phyloP scores from a whole-genome alignment of 2,888 invertebrate genomes.

The Drosophila nr. perissopoda region DNA sequence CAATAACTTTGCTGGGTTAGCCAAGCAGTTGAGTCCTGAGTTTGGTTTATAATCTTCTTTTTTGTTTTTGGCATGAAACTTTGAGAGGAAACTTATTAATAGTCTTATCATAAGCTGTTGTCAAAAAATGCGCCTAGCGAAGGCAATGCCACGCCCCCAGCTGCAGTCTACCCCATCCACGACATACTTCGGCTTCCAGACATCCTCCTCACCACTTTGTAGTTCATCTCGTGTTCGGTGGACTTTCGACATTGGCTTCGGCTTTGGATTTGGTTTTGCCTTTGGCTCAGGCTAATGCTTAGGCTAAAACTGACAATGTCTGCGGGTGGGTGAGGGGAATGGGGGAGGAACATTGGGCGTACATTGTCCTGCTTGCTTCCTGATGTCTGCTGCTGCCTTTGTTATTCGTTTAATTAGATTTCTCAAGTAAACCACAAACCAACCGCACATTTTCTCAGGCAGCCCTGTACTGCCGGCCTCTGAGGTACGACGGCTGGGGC shows the following conservation, averaged over 20 bases:
- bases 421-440: constrained; percentile 74
- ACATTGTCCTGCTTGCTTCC: constrained; percentile 47
- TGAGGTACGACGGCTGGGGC: constrained; percentile 12
- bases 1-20: constrained; percentile 10
- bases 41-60: no score
- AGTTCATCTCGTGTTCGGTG: constrained; percentile 22
- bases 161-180: neutral
- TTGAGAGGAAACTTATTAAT: constrained; percentile 40
- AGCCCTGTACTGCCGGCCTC: constrained; percentile 10
- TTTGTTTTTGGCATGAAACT: constrained; percentile 1
- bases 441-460: constrained; percentile 80
- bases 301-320: neutral
- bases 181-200: no score
- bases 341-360: neutral
- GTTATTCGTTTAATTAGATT: constrained; percentile 81
- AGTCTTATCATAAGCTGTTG: constrained; percentile 37
- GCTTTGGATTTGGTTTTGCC: constrained; percentile 11
- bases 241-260: constrained; percentile 28
- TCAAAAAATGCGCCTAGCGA: constrained; percentile 21
- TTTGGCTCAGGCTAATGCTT: constrained; percentile 8
- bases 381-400: constrained; percentile 37
- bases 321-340: neutral
- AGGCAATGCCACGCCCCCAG: neutral
- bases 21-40: neutral
- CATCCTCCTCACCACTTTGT: neutral